A percentile compares a stretch with the other conserved stretches of the same genome.
Evolutionary conservation across 2,113 vertebrate species (phyloP).

Genomic region (Equus quagga): DNA sequence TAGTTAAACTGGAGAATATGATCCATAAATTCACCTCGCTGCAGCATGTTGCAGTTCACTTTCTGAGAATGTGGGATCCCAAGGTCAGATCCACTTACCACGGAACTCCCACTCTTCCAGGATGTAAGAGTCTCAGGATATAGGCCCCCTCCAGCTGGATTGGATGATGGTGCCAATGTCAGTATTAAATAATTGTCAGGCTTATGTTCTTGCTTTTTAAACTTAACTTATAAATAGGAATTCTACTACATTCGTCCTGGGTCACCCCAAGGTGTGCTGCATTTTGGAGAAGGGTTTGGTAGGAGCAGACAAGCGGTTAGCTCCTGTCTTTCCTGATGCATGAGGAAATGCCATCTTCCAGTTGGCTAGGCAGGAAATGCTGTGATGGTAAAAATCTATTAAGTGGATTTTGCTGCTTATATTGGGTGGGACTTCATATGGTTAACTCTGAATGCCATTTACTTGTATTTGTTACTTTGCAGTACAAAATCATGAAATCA

Average conservation of each 20-base stretch:
- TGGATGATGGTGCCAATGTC: neutral
- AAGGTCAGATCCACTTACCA: neutral
- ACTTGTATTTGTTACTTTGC: neutral
- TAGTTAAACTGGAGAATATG: neutral
- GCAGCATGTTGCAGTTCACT: neutral
- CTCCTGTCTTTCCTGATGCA: neutral
- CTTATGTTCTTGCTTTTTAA: neutral
- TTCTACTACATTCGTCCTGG: neutral
- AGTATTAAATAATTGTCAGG: neutral
- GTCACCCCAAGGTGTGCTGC: neutral
- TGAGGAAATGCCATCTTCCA: neutral
- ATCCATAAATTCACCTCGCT: neutral
- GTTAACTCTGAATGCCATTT: constrained; percentile 15
- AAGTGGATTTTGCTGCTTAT: neutral
- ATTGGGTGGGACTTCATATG: neutral
- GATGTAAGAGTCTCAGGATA: neutral
- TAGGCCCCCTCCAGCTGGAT: neutral
- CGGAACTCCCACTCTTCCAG: neutral
- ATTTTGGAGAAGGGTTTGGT: neutral
- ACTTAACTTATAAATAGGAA: neutral
- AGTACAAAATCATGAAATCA: neutral
- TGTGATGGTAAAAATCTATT: neutral
- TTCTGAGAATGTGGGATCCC: neutral
- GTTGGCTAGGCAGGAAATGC: neutral
- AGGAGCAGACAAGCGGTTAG: neutral